Conservation (phyloP, 2,888 invertebrate species). For the Leptopterna dolabrata region DNA sequence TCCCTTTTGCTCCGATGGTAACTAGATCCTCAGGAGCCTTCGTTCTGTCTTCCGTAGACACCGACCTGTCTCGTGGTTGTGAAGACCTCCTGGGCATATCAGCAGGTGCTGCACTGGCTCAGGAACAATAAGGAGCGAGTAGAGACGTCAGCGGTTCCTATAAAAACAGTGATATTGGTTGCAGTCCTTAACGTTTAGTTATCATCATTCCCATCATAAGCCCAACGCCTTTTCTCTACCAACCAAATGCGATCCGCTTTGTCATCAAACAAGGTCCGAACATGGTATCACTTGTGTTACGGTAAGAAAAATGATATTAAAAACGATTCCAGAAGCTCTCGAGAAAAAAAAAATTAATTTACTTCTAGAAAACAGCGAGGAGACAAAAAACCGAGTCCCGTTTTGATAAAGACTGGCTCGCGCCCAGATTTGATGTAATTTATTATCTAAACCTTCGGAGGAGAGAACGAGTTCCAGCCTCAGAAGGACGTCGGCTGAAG, state of each 20-base stretch:
- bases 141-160: no score
- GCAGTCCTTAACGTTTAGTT: no score
- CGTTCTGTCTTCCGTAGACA: conserved; percentile 12
- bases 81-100: conserved; percentile 21
- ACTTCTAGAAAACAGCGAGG: not conserved
- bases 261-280: not conserved
- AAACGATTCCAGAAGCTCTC: not conserved
- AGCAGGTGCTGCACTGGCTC: conserved; percentile 11
- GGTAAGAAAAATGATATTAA: not conserved
- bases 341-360: not conserved
- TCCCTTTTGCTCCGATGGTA: not conserved
- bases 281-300: not conserved
- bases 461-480: not conserved
- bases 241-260: no score
- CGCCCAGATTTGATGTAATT: not conserved
- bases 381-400: not conserved
- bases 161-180: no score
- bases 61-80: not conserved
- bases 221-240: no score
- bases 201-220: no score
- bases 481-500: not conserved
- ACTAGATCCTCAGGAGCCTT: not conserved
- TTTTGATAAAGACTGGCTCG: not conserved
- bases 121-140: not conserved
- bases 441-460: not conserved